phyloP scores from a whole-genome alignment of 2,797 vertebrate species.

The Lagodon rhomboides region DNA sequence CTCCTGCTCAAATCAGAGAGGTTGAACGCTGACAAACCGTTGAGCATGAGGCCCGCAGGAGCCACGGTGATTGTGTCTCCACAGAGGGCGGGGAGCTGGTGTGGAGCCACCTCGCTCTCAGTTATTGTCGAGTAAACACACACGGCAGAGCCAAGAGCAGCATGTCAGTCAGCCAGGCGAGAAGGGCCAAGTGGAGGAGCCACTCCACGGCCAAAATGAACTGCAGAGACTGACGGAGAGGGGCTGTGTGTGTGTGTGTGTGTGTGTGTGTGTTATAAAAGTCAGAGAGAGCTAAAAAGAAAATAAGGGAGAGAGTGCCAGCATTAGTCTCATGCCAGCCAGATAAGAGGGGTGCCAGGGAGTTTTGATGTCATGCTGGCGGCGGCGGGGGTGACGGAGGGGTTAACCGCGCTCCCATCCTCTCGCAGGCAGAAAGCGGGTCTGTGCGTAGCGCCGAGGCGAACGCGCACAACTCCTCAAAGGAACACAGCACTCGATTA shows the following conservation, averaged over 20 bases:
- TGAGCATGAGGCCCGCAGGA: conserved; percentile 20
- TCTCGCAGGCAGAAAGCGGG: conserved; percentile 13
- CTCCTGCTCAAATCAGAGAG: background rate
- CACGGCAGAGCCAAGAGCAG: conserved; percentile 58
- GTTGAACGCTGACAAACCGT: background rate
- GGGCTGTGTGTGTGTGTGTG: conserved; percentile 17
- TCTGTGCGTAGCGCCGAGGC: background rate
- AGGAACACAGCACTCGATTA: background rate
- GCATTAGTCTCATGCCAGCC: conserved; percentile 46
- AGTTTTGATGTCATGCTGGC: conserved; percentile 54
- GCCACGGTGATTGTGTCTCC: conserved; percentile 26
- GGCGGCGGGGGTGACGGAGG: conserved; percentile 33
- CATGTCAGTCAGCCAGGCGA: conserved; percentile 70
- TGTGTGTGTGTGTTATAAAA: conserved; percentile 27
- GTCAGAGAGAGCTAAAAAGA: conserved; percentile 30
- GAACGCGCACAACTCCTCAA: background rate
- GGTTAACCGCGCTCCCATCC: conserved; percentile 28
- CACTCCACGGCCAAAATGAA: conserved; percentile 42
- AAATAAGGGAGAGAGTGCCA: conserved; percentile 34
- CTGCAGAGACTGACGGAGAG: conserved; percentile 6
- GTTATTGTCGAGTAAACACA: conserved; percentile 79
- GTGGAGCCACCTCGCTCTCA: conserved; percentile 61
- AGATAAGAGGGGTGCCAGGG: conserved; percentile 58
- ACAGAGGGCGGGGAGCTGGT: conserved; percentile 42
- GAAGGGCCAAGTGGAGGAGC: conserved; percentile 64